Percentiles rank a stretch among this genome's conserved stretches.
Evolutionary conservation across 2,113 vertebrate species (phyloP).

Genomic region (Holacanthus passer): DNA sequence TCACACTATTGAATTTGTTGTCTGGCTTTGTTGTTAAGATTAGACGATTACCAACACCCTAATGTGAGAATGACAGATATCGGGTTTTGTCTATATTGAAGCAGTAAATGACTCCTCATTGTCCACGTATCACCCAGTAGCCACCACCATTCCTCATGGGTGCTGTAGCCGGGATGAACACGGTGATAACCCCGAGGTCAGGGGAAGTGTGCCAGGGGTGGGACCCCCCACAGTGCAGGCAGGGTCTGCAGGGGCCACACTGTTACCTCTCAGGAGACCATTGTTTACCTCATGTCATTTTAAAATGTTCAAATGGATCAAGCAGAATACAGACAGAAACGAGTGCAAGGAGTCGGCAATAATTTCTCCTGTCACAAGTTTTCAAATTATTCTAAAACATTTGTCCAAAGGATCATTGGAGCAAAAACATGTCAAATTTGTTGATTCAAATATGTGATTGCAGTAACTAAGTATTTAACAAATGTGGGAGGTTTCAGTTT

Average conservation of each 20-base stretch:
- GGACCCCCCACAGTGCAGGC: constrained; percentile 75
- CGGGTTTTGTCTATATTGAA: not conserved
- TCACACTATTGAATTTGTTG: not conserved
- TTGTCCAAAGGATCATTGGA: not conserved
- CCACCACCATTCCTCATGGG: constrained; percentile 64
- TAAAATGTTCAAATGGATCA: constrained; percentile 25
- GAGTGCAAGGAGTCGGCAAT: not conserved
- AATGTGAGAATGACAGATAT: constrained; percentile 12
- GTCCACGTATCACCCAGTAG: constrained; percentile 71
- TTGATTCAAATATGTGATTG: not conserved
- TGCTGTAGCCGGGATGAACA: constrained; percentile 75
- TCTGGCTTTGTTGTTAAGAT: not conserved
- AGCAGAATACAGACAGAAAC: constrained; percentile 28
- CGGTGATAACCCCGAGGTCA: constrained; percentile 82
- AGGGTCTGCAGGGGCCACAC: constrained; percentile 36
- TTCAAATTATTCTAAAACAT: not conserved
- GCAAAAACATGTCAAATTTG: not conserved
- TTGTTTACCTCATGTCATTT: constrained; percentile 64
- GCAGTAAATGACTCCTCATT: constrained; percentile 12
- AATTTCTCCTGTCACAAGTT: not conserved
- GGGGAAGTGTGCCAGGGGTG: constrained; percentile 77
- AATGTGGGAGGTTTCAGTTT: not conserved
- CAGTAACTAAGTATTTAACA: not conserved
- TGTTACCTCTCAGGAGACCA: constrained; percentile 51
- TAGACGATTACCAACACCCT: not conserved